Evolutionary conservation across 2,888 invertebrate genomes (phyloP), one percentile per base, ranked within the genome.

Genomic region (Aphidoletes aphidimyza): DNA sequence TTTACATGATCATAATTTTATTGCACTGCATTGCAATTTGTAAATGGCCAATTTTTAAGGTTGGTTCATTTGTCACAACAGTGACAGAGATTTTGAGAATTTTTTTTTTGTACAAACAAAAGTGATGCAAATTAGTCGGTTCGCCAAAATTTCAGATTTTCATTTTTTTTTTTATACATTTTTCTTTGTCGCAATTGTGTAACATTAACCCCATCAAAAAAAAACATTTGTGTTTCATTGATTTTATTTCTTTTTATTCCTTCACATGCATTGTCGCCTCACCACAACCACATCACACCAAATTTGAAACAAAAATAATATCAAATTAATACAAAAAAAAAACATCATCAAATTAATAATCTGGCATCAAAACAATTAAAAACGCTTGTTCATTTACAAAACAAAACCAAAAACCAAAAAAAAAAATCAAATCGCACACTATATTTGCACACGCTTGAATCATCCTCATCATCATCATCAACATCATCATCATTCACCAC

Each of bases 331-430:
- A n/a, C n/a, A n/a, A n/a, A n/a, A n/a, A n/a, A n/a, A n/a, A 78
- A 34, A 36, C 36, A 78, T 78, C 78, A 78, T 36, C 78, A 78
- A 78, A 78, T 81, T 37, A 81, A 37, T 81, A 37, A 81, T 37
- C n/a, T 81, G 81, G n/a, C 81, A 81, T 37, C 36, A 81, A 81
- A n/a, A 81, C 6, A 81, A 81, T 19, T 78, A 47, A 47, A 47
- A 11, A 54, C 30, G 69, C 69, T 69, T 69, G 69, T 3, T 2
- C n/a, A 54, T 30, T 30, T 1, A n/a, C n/a, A 54, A 22, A 54
- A 54, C n/a, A 54, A 54, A 54, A 54, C n/a, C n/a, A 54, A 54
- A 54, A 47, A 47, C 8, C 47, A 11, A 47, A 11, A 47, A 11
- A 47, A 22, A 54, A 54, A 30, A n/a, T n/a, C n/a, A n/a, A 69